Base-by-base conservation (phyloP, 2,888 invertebrate species). In the Matsumyia berberina region DNA sequence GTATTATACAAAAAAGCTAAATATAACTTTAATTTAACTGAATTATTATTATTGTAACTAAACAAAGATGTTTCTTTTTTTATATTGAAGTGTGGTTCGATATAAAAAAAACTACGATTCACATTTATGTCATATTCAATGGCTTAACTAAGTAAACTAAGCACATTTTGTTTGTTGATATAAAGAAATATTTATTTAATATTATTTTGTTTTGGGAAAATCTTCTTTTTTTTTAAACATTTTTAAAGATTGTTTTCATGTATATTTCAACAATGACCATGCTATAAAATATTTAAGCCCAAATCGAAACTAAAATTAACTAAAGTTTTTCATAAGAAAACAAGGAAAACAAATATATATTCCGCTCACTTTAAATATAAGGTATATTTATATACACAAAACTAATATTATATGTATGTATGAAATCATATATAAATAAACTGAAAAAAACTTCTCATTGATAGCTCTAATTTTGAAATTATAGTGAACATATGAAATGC, bases 251-350 rank as follows among this genome's bases (percentile, higher is more conserved):
- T 49, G 67, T 69, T 35, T 74, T 60, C 49, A 51, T 85, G 57
- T 64, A 69, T 66, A 58, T 86, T 85, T 82, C 31, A 87, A 87
- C 87, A 87, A 87, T 87, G 86, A 87, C 83, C 87, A 87, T 87
- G 87, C 87, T 73, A 86, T 69, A 76, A 82, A 87, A 86, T 87
- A 79, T 87, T 73, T 77, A 87, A 87, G 83, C 86, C 79, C 64
- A 87, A 86, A 87, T 82, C 66, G 55, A 86, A 87, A 86, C 69
- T 51, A 81, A 81, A 86, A 51, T 81, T 53, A 76, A 76, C 67
- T 66, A 60, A 72, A 55, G 11, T 46, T 69, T 73, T 49, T 70
- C 17, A 46, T 37, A 17, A 39, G 53, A 39, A 35, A 57, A 81
- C 72, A 49, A 60, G 39, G 17, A 64, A 46, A 58, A 44, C 42